phyloP scores from a whole-genome alignment of 2,888 invertebrate genomes.

The Tenthredo notha region DNA sequence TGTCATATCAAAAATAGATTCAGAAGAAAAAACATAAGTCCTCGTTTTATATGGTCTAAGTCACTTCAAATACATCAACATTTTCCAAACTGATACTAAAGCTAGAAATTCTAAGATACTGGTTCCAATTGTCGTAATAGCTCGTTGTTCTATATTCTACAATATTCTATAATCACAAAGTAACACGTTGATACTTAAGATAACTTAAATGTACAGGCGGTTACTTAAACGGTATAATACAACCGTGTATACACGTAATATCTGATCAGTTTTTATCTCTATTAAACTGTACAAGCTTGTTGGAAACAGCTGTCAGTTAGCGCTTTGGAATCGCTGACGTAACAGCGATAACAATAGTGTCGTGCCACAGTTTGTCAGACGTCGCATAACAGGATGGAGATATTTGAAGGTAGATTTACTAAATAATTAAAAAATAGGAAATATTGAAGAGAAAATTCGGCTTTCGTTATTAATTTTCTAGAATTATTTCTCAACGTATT shows the following conservation, averaged over 20 bases:
- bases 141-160: not conserved
- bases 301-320: not conserved
- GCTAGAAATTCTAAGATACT: not conserved
- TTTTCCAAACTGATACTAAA: not conserved
- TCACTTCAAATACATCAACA: not conserved
- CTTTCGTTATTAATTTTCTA: not conserved
- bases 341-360: not conserved
- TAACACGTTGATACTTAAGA: not conserved
- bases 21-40: not conserved
- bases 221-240: not conserved
- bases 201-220: not conserved
- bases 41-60: no score
- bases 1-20: not conserved
- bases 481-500: not conserved
- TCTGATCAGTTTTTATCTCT: not conserved
- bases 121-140: not conserved
- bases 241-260: not conserved
- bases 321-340: not conserved
- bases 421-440: not conserved
- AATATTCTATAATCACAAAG: not conserved
- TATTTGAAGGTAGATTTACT: slow-evolving; percentile 29
- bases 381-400: slow-evolving; percentile 21
- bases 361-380: not conserved
- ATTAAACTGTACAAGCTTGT: not conserved
- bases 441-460: not conserved